These are phyloP conservation scores for Xerus rutilus DNA, from an alignment of 2,797 vertebrate genomes.

Conservation along the genomic window DNA sequence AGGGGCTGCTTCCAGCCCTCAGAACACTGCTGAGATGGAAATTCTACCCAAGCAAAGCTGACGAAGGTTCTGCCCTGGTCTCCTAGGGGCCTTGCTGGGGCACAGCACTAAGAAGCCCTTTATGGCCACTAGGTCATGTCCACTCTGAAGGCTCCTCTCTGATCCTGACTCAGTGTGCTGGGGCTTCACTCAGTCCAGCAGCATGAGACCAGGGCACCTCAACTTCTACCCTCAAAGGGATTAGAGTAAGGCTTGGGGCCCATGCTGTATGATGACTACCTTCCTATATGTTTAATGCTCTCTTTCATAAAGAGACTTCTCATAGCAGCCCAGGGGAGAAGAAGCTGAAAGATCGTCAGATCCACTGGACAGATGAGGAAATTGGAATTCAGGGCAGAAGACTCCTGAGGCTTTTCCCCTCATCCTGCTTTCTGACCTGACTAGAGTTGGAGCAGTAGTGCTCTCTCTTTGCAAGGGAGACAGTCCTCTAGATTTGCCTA, in stretches of 20 bases:
- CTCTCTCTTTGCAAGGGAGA: not conserved
- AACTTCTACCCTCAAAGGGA: not conserved
- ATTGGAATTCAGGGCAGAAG: not conserved
- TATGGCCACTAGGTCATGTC: not conserved
- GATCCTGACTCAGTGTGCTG: not conserved
- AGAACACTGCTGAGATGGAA: not conserved
- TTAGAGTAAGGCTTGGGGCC: not conserved
- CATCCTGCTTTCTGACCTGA: not conserved
- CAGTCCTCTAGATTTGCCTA: not conserved
- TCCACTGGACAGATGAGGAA: not conserved
- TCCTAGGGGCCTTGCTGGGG: too few species aligned
- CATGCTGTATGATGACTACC: not conserved
- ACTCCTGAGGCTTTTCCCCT: not conserved
- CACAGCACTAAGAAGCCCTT: not conserved
- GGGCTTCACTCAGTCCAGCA: not conserved
- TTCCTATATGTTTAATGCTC: not conserved
- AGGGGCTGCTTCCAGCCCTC: not conserved
- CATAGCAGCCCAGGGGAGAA: not conserved
- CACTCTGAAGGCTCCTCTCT: not conserved
- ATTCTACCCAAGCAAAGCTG: not conserved
- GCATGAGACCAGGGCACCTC: not conserved
- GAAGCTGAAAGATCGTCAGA: not conserved
- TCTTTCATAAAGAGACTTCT: not conserved
- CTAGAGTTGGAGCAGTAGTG: not conserved
- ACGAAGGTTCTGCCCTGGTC: not conserved